Evolutionary conservation across 1,140 invertebrate species (phyloP), one percentile per base, ranked within the genome.

Genomic region (Pachyrhynchus sulphureomaculatus): DNA sequence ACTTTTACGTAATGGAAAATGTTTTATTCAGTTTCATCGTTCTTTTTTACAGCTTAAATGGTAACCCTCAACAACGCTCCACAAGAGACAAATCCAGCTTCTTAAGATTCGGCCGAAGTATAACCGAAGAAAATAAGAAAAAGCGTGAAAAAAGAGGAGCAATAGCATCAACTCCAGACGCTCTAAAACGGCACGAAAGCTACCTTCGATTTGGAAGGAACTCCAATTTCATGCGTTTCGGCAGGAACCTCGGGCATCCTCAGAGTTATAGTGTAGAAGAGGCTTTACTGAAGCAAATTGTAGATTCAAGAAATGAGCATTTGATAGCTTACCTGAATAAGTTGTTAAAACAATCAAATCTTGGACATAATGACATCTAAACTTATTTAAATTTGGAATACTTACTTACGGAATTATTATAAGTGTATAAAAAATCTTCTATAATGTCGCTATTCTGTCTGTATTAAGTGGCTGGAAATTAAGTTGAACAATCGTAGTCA

Each of bases 151-250:
- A 66, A 44, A 18, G 61, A n/a, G 49, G 49, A 29, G 17, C 23
- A 15, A 13, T 13, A 6, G 15, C 34, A 2, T 20, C 52, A 12
- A 21, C 37, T 4, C 12, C 41, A 20, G 62, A 64, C 9, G 34
- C 51, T 12, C 37, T 56, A 10, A 57, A 62, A 36, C 42, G 52
- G 26, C 45, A 54, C 24, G 61, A 62, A 18, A 66, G 60, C 42
- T 67, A 47, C 33, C 36, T 67, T 18, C 52, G 65, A 9, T 67
- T 67, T 33, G 65, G 65, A 6, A 44, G 65, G 9, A 64, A 58
- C 33, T 60, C 56, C 44, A 64, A 67, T 33, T 67, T 61, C 39
- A 52, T 67, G 53, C 45, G 65, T 13, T 67, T 67, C 26, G 65
- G 65, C 18, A 26, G 62, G 21, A 58, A 45, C 24, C 21, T 39